phyloP scores from a whole-genome alignment of 2,888 invertebrate genomes.

The Druceiella hillmani region DNA sequence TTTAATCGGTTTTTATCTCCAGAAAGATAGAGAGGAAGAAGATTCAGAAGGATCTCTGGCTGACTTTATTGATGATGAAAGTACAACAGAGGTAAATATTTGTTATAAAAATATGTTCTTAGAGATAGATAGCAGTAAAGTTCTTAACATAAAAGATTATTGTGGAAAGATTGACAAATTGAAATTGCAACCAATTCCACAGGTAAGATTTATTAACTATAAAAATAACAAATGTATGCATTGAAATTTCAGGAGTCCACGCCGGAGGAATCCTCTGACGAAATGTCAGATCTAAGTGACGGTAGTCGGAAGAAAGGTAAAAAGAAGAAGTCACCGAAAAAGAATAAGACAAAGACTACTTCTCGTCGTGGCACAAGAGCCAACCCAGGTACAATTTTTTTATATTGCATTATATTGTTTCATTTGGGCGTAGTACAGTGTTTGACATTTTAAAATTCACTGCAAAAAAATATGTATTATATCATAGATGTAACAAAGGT shows the following conservation, averaged over 20 bases:
- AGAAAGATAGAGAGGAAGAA: constrained; percentile 47
- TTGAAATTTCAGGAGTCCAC: constrained; percentile 34
- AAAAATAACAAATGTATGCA: too few species aligned
- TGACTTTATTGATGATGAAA: constrained; percentile 64
- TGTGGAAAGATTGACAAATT: too few species aligned
- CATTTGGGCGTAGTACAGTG: too few species aligned
- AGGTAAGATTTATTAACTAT: too few species aligned
- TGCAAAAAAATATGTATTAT: too few species aligned
- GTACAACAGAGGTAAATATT: constrained; percentile 38
- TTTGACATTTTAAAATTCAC: too few species aligned
- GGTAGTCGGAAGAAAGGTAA: constrained; percentile 44
- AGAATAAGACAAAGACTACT: constrained; percentile 26
- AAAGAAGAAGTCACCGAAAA: constrained; percentile 38
- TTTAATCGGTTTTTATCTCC: too few species aligned
- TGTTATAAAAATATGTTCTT: too few species aligned
- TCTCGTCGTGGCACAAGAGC: constrained; percentile 45
- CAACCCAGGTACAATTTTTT: constrained; percentile 35
- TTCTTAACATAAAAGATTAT: too few species aligned
- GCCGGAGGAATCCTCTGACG: constrained; percentile 38
- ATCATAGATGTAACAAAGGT: too few species aligned
- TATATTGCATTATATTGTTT: constrained; percentile 1
- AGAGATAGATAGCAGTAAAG: too few species aligned
- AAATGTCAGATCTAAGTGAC: constrained; percentile 38
- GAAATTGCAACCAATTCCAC: too few species aligned
- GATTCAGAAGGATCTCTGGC: constrained; percentile 69